Conservation (phyloP, 2,113 vertebrate species). For the Hirundichthys speculiger region DNA sequence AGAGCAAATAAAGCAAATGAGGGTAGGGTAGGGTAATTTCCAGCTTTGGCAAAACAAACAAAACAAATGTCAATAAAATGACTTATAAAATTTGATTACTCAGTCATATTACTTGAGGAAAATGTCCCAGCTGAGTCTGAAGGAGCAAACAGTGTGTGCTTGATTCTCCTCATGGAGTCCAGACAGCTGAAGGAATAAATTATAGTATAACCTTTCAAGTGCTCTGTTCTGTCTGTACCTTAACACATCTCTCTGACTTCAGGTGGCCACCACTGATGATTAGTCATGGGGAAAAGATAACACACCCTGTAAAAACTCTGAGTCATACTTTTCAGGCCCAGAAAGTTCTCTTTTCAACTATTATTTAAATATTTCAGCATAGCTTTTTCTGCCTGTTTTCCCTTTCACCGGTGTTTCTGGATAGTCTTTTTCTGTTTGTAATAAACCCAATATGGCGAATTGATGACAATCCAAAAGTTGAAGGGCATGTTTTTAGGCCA, state of each 20-base stretch:
- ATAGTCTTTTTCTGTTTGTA: too few relatives aligned
- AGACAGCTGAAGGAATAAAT: conserved; percentile 43
- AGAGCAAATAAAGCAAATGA: too few relatives aligned
- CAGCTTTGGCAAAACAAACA: conserved; percentile 34
- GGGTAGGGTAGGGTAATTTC: conserved; percentile 31
- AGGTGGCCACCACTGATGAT: conserved; percentile 33
- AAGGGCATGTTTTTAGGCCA: too few relatives aligned
- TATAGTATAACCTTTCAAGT: conserved; percentile 44
- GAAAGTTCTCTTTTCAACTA: conserved; percentile 18
- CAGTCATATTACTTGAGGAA: conserved; percentile 15
- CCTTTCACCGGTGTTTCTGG: neutral
- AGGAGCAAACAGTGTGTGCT: conserved; percentile 31
- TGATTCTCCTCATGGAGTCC: conserved; percentile 31
- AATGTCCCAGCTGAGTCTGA: conserved; percentile 16
- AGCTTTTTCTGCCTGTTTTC: neutral
- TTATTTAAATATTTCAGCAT: conserved; percentile 1
- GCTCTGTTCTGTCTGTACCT: conserved; percentile 31
- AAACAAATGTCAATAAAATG: conserved; percentile 46
- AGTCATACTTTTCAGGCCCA: conserved; percentile 37
- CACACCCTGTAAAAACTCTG: conserved; percentile 54
- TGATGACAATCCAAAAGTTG: too few relatives aligned
- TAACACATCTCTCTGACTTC: conserved; percentile 47
- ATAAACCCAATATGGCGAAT: too few relatives aligned
- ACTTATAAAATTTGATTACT: conserved; percentile 49
- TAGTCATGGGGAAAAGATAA: conserved; percentile 49